Conservation (phyloP, 2,888 invertebrate species). For the Chalcosyrphus nemorum region DNA sequence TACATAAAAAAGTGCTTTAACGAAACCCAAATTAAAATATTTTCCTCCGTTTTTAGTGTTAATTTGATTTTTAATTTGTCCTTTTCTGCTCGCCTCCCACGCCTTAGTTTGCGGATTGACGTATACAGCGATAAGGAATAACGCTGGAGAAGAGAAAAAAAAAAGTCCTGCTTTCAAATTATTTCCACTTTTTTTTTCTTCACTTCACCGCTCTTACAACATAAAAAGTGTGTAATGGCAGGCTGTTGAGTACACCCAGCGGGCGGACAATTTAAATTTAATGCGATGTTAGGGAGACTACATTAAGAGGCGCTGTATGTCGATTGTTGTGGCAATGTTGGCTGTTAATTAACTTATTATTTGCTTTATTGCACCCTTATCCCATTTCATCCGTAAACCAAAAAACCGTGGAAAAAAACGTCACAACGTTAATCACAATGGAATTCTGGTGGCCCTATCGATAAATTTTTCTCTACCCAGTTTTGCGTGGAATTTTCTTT, state of each 20-base stretch:
- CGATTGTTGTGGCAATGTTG: conserved; percentile 63
- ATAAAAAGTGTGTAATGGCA: conserved; percentile 62
- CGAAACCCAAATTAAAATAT: conserved; percentile 69
- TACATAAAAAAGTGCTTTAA: conserved; percentile 44
- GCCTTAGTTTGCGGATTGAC: conserved; percentile 47
- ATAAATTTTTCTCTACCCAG: conserved; percentile 29
- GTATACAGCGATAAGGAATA: conserved; percentile 53
- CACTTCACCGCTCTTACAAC: conserved; percentile 37
- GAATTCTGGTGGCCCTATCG: conserved; percentile 44
- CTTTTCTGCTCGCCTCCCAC: conserved; percentile 61
- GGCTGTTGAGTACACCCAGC: conserved; percentile 68
- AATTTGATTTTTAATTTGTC: conserved; percentile 73
- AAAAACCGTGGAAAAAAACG: conserved; percentile 22
- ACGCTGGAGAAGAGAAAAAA: conserved; percentile 33
- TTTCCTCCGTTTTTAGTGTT: conserved; percentile 66
- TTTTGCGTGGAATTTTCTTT: conserved; percentile 14
- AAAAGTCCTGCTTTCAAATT: conserved; percentile 51
- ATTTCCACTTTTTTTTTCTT: conserved; percentile 43
- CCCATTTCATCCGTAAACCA: conserved; percentile 1
- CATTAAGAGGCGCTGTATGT: conserved; percentile 59
- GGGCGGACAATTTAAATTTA: conserved; percentile 66
- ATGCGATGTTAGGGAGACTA: conserved; percentile 60
- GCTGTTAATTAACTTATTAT: conserved; percentile 72
- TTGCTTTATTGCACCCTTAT: conserved; percentile 59
- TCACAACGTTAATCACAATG: conserved; percentile 44